Percentiles rank a stretch among this genome's conserved stretches.
phyloP scores from a whole-genome alignment of 2,113 vertebrate species.

The Cisticola juncidis region DNA sequence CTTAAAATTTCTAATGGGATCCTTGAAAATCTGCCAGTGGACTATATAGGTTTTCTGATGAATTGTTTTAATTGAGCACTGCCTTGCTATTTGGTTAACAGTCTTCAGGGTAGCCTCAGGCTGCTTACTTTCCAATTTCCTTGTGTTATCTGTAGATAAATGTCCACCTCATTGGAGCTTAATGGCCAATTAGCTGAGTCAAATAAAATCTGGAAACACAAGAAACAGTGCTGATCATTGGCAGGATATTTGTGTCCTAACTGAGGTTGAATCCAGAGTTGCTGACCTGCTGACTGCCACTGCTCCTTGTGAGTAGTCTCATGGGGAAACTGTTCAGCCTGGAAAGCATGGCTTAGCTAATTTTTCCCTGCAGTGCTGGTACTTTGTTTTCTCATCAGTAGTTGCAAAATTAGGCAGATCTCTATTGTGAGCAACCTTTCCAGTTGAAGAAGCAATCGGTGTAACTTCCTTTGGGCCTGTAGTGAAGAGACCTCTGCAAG shows the following conservation, averaged over 20 bases:
- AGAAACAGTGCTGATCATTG: conserved; percentile 6
- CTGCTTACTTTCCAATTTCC: conserved; percentile 54
- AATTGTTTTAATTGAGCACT: conserved; percentile 54
- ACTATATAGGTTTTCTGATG: conserved; percentile 14
- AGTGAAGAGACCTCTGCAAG: rapidly evolving
- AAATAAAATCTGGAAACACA: conserved; percentile 41
- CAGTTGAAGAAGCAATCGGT: not conserved
- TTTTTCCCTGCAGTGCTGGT: not conserved
- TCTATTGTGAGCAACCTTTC: not conserved
- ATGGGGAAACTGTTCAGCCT: not conserved
- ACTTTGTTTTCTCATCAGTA: not conserved
- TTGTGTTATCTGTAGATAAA: conserved; percentile 38
- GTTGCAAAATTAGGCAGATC: not conserved
- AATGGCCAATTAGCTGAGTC: conserved; percentile 50
- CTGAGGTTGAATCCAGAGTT: not conserved
- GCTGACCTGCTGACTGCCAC: not conserved
- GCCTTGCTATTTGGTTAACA: conserved; percentile 35
- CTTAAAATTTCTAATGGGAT: conserved; percentile 53
- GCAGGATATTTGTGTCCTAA: not conserved
- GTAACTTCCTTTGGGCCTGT: not conserved
- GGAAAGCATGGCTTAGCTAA: not conserved
- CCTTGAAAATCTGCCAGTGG: conserved; percentile 44
- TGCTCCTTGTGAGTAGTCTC: not conserved
- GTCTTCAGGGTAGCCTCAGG: conserved; percentile 13
- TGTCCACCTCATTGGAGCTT: conserved; percentile 21